Percentiles rank a stretch among this genome's conserved stretches.
Conservation (phyloP, 1,140 invertebrate species). For the Rhagoletis pomonella region DNA sequence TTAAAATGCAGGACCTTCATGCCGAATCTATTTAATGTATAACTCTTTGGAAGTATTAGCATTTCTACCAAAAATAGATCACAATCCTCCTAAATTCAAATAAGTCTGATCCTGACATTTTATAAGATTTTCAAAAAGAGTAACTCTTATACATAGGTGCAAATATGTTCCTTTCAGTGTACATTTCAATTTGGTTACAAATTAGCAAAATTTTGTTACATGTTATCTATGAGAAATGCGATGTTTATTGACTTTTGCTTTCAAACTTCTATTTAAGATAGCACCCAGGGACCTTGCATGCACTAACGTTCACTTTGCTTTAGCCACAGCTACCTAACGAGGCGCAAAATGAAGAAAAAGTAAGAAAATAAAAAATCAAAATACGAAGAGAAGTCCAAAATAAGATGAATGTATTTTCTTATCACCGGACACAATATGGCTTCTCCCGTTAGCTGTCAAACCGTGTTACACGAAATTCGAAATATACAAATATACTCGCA, state of each 20-base stretch:
- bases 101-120: no score
- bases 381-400: slow-evolving; percentile 18
- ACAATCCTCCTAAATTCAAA: no score
- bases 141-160: no score
- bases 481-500: neutral
- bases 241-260: slow-evolving; percentile 27
- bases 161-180: neutral
- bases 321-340: neutral
- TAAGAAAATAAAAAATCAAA: neutral
- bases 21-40: no score
- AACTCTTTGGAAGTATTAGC: no score
- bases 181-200: slow-evolving; percentile 7
- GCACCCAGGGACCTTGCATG: neutral
- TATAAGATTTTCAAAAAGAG: no score
- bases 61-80: no score
- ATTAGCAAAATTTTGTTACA: slow-evolving; percentile 53
- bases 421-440: slow-evolving; percentile 57
- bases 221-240: neutral
- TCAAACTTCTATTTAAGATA: neutral
- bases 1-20: no score
- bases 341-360: neutral
- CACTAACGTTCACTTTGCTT: neutral
- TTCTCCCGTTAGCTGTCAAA: slow-evolving; percentile 65
- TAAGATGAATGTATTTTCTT: slow-evolving; percentile 72
- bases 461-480: slow-evolving; percentile 60